These are phyloP conservation scores for Idaea aversata DNA, from an alignment of 2,888 invertebrate species.

Conservation along the genomic window DNA sequence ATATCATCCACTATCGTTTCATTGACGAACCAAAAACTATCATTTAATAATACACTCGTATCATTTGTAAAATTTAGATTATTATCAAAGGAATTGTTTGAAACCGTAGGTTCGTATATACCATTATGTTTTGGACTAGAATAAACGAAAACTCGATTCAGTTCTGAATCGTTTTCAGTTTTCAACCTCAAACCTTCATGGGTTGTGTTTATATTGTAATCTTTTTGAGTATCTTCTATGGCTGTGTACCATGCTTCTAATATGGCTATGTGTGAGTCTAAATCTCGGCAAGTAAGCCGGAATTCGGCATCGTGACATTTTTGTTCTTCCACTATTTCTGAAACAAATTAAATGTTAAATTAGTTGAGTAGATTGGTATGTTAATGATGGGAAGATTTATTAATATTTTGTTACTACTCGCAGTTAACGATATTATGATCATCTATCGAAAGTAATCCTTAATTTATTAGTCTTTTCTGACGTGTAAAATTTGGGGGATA, in stretches of 20 bases:
- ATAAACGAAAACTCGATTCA: constrained; percentile 64
- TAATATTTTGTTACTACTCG: neutral
- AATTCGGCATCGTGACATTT: constrained; percentile 82
- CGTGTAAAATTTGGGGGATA: too few relatives aligned
- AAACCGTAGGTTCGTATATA: constrained; percentile 52
- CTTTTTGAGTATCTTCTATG: constrained; percentile 50
- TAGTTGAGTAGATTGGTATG: neutral
- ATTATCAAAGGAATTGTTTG: constrained; percentile 31
- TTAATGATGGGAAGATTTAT: neutral
- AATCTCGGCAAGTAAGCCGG: constrained; percentile 82
- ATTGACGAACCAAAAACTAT: constrained; percentile 25
- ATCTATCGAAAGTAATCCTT: neutral
- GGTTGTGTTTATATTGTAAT: constrained; percentile 41
- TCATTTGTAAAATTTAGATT: constrained; percentile 28
- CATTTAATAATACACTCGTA: constrained; percentile 10
- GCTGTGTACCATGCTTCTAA: constrained; percentile 82
- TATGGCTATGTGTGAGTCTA: constrained; percentile 83
- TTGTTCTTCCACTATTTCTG: constrained; percentile 84
- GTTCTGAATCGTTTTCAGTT: constrained; percentile 67
- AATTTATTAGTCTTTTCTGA: constrained; percentile 1
- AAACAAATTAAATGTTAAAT: constrained; percentile 43
- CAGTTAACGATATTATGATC: neutral
- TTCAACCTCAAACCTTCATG: constrained; percentile 45
- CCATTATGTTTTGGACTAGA: constrained; percentile 75
- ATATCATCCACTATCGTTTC: constrained; percentile 46